A percentile compares a stretch with the other conserved stretches of the same genome.
Evolutionary conservation across 2,888 invertebrate genomes (phyloP).

Genomic region (Colletes collaris): DNA sequence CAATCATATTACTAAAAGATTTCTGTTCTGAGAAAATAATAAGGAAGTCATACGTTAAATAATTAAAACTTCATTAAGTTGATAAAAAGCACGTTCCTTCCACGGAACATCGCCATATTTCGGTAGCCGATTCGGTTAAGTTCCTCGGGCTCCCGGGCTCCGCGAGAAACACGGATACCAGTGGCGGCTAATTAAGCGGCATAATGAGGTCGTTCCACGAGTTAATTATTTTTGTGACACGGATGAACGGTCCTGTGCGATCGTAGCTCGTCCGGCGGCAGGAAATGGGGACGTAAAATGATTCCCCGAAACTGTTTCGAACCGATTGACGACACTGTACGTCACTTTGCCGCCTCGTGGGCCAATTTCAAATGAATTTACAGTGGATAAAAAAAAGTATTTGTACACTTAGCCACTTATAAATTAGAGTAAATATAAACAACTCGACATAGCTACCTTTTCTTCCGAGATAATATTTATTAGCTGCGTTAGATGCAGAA

Average conservation of each 20-base stretch:
- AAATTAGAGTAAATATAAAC: too few relatives aligned
- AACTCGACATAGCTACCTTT: too few relatives aligned
- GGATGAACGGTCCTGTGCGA: slow-evolving; percentile 43
- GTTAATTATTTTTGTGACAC: slow-evolving; percentile 73
- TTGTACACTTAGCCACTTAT: too few relatives aligned
- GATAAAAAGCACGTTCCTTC: slow-evolving; percentile 21
- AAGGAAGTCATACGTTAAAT: too few relatives aligned
- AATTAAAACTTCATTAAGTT: background rate
- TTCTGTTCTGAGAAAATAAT: too few relatives aligned
- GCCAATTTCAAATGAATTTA: too few relatives aligned
- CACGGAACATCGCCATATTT: slow-evolving; percentile 11
- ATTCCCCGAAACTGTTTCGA: slow-evolving; percentile 63
- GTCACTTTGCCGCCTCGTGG: slow-evolving; percentile 46
- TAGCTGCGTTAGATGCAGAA: too few relatives aligned
- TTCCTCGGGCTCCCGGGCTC: slow-evolving; percentile 5
- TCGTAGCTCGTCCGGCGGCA: slow-evolving; percentile 31
- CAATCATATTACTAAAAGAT: too few relatives aligned
- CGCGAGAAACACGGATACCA: slow-evolving; percentile 25
- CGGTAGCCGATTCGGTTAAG: slow-evolving; percentile 37
- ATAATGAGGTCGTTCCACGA: slow-evolving; percentile 75
- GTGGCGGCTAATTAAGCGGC: slow-evolving; percentile 74
- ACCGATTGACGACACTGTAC: slow-evolving; percentile 66
- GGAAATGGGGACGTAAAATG: slow-evolving; percentile 67
- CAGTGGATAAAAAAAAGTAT: too few relatives aligned
- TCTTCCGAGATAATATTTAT: too few relatives aligned